Evolutionary conservation across 2,797 vertebrate genomes (phyloP).

Genomic region (Ctenopoma kingsleyae): DNA sequence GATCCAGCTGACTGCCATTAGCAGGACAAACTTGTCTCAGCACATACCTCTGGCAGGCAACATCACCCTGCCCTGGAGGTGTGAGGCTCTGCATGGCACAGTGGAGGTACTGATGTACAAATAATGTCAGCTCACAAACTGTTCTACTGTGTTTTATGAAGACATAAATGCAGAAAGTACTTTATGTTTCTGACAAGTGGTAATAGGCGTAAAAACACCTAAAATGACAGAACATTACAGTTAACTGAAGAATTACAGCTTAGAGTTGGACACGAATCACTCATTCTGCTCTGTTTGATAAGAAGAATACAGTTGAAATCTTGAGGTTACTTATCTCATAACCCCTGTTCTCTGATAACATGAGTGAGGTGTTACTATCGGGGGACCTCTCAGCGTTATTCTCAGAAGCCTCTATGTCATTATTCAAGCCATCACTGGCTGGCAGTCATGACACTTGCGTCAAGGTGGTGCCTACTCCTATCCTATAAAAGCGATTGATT

Average conservation of each 20-base stretch:
- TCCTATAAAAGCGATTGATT: too few species aligned
- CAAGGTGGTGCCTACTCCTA: too few species aligned
- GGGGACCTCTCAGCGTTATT: too few species aligned
- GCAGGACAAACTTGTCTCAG: slow-evolving; percentile 73
- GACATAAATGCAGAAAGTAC: background rate
- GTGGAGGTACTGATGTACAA: slow-evolving; percentile 81
- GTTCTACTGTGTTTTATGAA: background rate
- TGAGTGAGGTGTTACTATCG: too few species aligned
- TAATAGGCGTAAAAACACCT: background rate
- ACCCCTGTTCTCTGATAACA: too few species aligned
- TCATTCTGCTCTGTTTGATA: background rate
- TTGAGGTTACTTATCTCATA: too few species aligned
- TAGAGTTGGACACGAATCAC: background rate
- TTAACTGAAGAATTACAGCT: slow-evolving; percentile 9
- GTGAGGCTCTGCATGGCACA: slow-evolving; percentile 82
- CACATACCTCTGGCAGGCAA: slow-evolving; percentile 83
- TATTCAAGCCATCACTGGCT: too few species aligned
- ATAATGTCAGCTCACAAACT: background rate
- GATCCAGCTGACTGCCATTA: slow-evolving; percentile 85
- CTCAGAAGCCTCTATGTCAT: too few species aligned
- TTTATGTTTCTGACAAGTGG: background rate
- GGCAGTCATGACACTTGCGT: too few species aligned
- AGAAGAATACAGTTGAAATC: background rate
- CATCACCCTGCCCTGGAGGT: slow-evolving; percentile 88
- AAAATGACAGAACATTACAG: background rate